A percentile compares a stretch with the other conserved stretches of the same genome.
Evolutionary conservation across 2,113 vertebrate genomes (phyloP).

Genomic region (Xerus inauris): DNA sequence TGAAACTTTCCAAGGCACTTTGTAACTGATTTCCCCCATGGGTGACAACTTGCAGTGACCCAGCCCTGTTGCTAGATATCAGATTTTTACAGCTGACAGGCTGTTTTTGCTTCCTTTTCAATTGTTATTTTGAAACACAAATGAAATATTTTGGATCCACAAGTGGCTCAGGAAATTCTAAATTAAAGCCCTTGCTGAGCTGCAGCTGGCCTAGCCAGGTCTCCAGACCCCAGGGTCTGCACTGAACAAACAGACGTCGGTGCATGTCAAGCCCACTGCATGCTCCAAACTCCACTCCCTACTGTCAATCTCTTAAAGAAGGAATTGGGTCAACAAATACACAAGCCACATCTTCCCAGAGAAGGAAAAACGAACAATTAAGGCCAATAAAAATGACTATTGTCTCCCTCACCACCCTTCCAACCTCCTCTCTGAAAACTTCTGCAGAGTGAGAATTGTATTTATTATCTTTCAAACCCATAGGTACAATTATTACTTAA

Average conservation of each 20-base stretch:
- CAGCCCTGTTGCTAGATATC: background rate
- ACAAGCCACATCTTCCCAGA: background rate
- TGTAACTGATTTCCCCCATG: background rate
- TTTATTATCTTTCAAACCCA: background rate
- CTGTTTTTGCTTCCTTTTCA: conserved; percentile 55
- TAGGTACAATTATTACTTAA: background rate
- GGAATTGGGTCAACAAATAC: background rate
- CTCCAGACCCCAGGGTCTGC: background rate
- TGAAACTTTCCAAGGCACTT: background rate
- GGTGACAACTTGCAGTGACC: background rate
- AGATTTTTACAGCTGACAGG: conserved; percentile 41
- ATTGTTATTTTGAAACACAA: conserved; percentile 64
- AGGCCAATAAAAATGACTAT: background rate
- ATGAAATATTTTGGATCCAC: conserved; percentile 53
- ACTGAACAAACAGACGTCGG: conserved; percentile 11
- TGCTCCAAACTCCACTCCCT: background rate
- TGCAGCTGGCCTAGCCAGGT: conserved; percentile 40
- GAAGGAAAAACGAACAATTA: background rate
- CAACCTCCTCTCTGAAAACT: background rate
- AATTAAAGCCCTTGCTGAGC: conserved; percentile 32
- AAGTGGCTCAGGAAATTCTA: conserved; percentile 66
- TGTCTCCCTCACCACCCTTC: background rate
- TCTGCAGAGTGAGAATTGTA: background rate
- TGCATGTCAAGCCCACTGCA: background rate
- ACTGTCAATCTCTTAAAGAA: background rate